Evolutionary conservation across 92 coral and sea anemone genomes (phyloP), one percentile per base, ranked within the genome.

Genomic region (Scolanthus callimorphus): DNA sequence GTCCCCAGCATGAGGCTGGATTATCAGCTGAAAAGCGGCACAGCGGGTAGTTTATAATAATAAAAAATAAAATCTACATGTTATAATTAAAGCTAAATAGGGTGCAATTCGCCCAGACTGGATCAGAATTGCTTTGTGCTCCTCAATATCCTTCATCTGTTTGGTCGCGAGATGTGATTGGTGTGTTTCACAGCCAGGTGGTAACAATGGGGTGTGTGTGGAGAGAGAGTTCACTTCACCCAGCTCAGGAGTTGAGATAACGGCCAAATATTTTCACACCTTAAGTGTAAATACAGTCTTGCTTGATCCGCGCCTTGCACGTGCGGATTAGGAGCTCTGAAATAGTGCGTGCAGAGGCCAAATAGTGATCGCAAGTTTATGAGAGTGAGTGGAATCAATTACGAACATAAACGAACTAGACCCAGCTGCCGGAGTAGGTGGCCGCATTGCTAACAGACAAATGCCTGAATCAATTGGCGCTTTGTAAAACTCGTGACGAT

Each of bases 351-450:
- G 46, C 49, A 69, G 51, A 65, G 62, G 76, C 73, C 66, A 62
- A 75, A 77, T 74, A 48, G 60, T 60, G 49, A 67, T 65, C 69
- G 68, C 70, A 76, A 83, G 65, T 73, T 68, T 83, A 70, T 53
- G 85, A 71, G 89, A 77, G 73, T 85, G 61, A 84, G 59, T 46
- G 65, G 89, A 85, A 89, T 84, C 94, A 89, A 89, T 89, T 85
- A 89, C 76, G 74, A 81, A 77, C 74, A 79, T 72, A 81, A 83
- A 81, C 88, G 89, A 83, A 85, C 73, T 82, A 73, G 72, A 61
- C 66, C 68, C 97, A 89, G 97, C 97, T 89, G 97, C 73, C 92
- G 45, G 79, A 62, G 94, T 89, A 85, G 97, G 97, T 89, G 97
- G 97, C 79, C 92, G 91, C 84, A 85, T 76, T 85, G 94, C 82